Conservation (phyloP, 1,140 invertebrate genomes). For the Nephotettix cincticeps region DNA sequence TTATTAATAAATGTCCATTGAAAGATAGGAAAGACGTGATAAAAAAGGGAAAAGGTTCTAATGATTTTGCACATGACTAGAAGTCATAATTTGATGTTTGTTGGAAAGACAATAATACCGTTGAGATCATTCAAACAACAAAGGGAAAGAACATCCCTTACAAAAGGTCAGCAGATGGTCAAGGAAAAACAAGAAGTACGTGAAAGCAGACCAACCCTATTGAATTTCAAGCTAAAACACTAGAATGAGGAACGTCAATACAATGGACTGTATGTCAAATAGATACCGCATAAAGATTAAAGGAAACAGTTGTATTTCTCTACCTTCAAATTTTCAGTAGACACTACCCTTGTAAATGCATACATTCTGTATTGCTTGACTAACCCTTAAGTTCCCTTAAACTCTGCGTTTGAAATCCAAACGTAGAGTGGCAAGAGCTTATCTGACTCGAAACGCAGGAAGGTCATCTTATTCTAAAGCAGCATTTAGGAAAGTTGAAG, state of each 20-base stretch:
- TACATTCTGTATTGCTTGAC: constrained; percentile 33
- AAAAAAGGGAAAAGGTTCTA: too few species aligned
- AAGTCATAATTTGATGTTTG: too few species aligned
- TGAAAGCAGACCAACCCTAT: constrained; percentile 32
- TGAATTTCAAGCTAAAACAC: constrained; percentile 36
- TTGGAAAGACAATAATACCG: constrained; percentile 37
- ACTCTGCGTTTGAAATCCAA: constrained; percentile 35
- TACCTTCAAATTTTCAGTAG: constrained; percentile 32
- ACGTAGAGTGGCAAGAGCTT: constrained; percentile 31
- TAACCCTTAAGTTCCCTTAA: constrained; percentile 34
- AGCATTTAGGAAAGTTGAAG: constrained; percentile 21
- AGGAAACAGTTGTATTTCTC: constrained; percentile 37
- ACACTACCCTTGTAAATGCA: constrained; percentile 33
- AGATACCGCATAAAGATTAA: constrained; percentile 29
- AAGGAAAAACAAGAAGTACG: constrained; percentile 29
- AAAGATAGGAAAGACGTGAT: too few species aligned
- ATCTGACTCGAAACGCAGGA: constrained; percentile 31
- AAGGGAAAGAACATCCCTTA: constrained; percentile 32
- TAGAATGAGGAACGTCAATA: constrained; percentile 30
- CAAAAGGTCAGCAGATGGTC: constrained; percentile 34
- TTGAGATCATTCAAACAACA: constrained; percentile 33
- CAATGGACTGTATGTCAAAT: constrained; percentile 32
- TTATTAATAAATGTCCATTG: too few species aligned
- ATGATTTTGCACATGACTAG: too few species aligned
- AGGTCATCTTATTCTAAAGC: constrained; percentile 28